These are phyloP conservation scores for Zaprionus taronus DNA, from an alignment of 1,140 invertebrate genomes.

Conservation along the genomic window DNA sequence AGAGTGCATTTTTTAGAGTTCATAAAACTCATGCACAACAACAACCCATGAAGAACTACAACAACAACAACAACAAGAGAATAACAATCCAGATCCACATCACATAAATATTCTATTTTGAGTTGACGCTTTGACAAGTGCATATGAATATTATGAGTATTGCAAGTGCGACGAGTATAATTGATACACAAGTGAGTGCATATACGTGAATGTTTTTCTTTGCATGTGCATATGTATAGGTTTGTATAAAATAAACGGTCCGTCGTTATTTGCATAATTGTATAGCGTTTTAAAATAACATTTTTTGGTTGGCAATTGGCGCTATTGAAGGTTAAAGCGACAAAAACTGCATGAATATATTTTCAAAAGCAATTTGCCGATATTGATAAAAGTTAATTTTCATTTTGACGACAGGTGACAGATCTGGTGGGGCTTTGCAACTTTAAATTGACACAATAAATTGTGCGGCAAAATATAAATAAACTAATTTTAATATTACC, in stretches of 20 bases:
- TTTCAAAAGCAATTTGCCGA: conserved; percentile 36
- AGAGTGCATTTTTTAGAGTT: conserved; percentile 58
- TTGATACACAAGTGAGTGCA: conserved; percentile 38
- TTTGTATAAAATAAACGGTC: conserved; percentile 48
- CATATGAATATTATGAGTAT: conserved; percentile 80
- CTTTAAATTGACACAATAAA: neutral
- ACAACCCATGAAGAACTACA: neutral
- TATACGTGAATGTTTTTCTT: conserved; percentile 24
- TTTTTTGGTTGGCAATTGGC: conserved; percentile 5
- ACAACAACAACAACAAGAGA: neutral
- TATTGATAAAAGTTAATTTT: conserved; percentile 26
- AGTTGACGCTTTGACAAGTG: conserved; percentile 78
- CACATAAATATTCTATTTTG: conserved; percentile 78
- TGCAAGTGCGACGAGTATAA: conserved; percentile 58
- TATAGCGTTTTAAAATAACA: conserved; percentile 19
- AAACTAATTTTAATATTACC: neutral
- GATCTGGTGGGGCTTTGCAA: neutral
- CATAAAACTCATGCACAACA: conserved; percentile 50
- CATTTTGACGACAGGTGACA: conserved; percentile 5
- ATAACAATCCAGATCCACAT: neutral
- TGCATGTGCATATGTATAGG: conserved; percentile 19
- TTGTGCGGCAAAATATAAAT: neutral
- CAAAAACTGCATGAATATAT: conserved; percentile 10
- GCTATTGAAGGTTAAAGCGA: conserved; percentile 10
- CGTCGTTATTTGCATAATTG: conserved; percentile 34